A percentile compares a stretch with the other conserved stretches of the same genome.
Evolutionary conservation across 1,140 invertebrate genomes (phyloP).

Genomic region (Ridgeia piscesae): DNA sequence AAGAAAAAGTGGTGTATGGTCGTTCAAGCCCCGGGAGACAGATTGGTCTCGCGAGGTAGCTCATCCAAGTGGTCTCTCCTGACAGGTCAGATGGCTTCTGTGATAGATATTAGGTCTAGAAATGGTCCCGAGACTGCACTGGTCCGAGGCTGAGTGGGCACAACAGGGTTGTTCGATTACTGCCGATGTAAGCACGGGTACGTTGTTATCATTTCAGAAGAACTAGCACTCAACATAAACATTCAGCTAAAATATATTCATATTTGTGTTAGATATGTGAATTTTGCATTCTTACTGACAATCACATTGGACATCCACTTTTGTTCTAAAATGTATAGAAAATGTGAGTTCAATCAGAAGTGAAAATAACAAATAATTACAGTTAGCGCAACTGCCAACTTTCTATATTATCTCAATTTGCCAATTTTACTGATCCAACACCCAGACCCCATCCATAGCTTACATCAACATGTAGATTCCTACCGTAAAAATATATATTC

Average conservation of each 20-base stretch:
- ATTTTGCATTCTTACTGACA: not conserved
- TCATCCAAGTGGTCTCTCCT: not conserved
- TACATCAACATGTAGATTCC: too few relatives aligned
- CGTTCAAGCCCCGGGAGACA: not conserved
- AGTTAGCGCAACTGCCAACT: too few relatives aligned
- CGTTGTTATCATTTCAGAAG: not conserved
- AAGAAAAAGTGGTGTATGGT: not conserved
- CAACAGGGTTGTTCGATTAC: not conserved
- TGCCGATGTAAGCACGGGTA: not conserved
- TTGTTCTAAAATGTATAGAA: too few relatives aligned
- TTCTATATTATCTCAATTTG: too few relatives aligned
- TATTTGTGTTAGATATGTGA: not conserved
- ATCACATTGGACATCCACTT: too few relatives aligned
- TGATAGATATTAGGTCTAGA: not conserved
- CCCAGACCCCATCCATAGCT: too few relatives aligned
- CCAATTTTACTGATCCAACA: too few relatives aligned
- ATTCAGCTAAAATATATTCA: not conserved
- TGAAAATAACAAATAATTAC: too few relatives aligned
- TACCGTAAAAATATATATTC: too few relatives aligned
- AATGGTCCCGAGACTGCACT: not conserved
- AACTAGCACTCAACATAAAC: not conserved
- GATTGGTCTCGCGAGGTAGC: not conserved
- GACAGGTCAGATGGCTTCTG: not conserved
- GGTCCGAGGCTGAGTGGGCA: not conserved
- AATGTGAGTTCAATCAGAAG: too few relatives aligned